Percentiles rank a stretch among this genome's conserved stretches.
These are phyloP conservation scores for Thamnophis elegans DNA, from an alignment of 2,797 vertebrate genomes.

Conservation along the genomic window DNA sequence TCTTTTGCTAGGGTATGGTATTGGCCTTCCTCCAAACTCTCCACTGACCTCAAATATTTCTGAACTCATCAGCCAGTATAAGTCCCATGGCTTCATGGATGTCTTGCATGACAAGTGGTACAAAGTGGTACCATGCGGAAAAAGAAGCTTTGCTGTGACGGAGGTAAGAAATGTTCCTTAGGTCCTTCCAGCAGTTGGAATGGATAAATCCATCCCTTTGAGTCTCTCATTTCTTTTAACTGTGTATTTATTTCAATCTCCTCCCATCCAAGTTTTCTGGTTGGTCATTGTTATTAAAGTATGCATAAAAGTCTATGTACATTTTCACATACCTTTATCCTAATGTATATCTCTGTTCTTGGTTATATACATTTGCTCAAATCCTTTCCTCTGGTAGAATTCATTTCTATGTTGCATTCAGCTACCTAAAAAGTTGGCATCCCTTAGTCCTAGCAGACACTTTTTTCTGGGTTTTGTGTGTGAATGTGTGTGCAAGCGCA, in stretches of 20 bases:
- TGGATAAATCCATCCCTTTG: not conserved
- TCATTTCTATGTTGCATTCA: not conserved
- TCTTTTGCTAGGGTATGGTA: conserved; percentile 87
- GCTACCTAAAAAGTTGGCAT: not conserved
- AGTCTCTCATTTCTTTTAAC: not conserved
- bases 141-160: conserved; percentile 93
- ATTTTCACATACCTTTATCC: not conserved
- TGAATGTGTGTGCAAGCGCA: accelerated
- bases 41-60: conserved; percentile 94
- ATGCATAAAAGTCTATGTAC: not conserved
- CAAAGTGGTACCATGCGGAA: conserved; percentile 95
- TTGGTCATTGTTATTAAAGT: not conserved
- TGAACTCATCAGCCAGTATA: conserved; percentile 94
- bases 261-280: not conserved
- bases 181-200: not conserved
- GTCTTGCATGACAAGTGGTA: conserved; percentile 98
- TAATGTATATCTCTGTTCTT: not conserved
- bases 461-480: not conserved
- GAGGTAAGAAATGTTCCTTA: conserved; percentile 78
- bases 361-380: not conserved
- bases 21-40: conserved; percentile 95
- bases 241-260: not conserved
- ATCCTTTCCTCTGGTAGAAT: not conserved
- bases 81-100: conserved; percentile 98
- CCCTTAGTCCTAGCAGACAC: not conserved